Conservation (phyloP, 2,113 vertebrate genomes). For the Hippocampus comes region DNA sequence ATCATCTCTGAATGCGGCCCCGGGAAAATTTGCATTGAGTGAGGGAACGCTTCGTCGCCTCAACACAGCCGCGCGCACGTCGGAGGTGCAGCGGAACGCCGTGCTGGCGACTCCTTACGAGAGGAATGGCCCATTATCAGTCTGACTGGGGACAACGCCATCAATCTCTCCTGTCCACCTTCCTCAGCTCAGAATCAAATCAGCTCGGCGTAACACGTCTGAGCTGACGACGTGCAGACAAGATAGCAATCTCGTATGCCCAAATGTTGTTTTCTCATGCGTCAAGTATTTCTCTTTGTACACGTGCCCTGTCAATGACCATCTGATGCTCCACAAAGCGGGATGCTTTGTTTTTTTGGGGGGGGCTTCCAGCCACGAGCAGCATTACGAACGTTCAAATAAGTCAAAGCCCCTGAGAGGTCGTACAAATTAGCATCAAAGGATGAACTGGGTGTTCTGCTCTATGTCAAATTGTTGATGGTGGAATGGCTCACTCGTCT, state of each 20-base stretch:
- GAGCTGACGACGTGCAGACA: slow-evolving; percentile 37
- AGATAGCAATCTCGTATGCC: slow-evolving; percentile 34
- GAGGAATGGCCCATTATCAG: slow-evolving; percentile 74
- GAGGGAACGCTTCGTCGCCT: slow-evolving; percentile 66
- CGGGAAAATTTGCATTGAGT: slow-evolving; percentile 61
- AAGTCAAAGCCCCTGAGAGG: neutral
- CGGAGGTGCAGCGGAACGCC: slow-evolving; percentile 46
- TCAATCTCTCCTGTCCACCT: slow-evolving; percentile 68
- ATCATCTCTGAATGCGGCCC: slow-evolving; percentile 70
- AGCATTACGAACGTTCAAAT: neutral
- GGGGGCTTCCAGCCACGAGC: neutral
- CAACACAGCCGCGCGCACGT: slow-evolving; percentile 36
- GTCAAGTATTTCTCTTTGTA: slow-evolving; percentile 30
- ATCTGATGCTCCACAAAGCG: slow-evolving; percentile 7
- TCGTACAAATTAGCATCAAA: neutral
- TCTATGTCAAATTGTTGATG: neutral
- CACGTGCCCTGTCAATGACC: slow-evolving; percentile 11
- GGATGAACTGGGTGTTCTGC: neutral
- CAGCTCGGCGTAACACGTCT: slow-evolving; percentile 54
- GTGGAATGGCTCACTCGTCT: neutral
- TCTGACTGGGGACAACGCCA: slow-evolving; percentile 70
- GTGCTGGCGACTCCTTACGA: slow-evolving; percentile 60
- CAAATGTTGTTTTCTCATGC: slow-evolving; percentile 38
- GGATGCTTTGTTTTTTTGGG: neutral
- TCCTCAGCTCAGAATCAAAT: slow-evolving; percentile 60